Conservation (phyloP, 2,797 vertebrate species). For the Synanceia verrucosa region DNA sequence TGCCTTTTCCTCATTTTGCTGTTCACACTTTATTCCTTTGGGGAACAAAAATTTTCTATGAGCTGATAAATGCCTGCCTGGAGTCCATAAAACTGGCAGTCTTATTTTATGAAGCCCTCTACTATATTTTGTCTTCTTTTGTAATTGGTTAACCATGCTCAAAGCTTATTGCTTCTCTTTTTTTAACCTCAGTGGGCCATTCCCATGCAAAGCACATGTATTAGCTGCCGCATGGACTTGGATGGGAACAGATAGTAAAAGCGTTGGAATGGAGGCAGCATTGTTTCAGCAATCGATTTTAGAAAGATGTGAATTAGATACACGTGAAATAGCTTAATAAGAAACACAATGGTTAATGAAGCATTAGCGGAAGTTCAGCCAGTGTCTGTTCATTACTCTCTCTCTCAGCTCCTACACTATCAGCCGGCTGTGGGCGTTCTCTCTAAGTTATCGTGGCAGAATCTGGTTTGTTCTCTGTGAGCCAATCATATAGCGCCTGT, state of each 20-base stretch:
- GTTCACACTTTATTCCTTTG: conserved; percentile 16
- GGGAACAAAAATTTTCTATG: neutral
- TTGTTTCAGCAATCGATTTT: conserved; percentile 14
- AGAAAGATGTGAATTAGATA: conserved; percentile 12
- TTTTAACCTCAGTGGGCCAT: conserved; percentile 44
- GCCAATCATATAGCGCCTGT: too few species aligned
- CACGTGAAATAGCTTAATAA: neutral
- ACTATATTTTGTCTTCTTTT: conserved; percentile 61
- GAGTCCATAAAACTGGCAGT: conserved; percentile 46
- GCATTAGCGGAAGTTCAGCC: too few species aligned
- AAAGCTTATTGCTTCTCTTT: conserved; percentile 47
- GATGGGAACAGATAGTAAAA: neutral
- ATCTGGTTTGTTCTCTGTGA: too few species aligned
- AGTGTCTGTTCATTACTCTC: too few species aligned
- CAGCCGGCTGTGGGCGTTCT: too few species aligned
- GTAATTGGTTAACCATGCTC: conserved; percentile 63
- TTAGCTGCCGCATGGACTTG: conserved; percentile 4
- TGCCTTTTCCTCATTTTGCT: conserved; percentile 32
- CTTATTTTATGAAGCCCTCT: conserved; percentile 50
- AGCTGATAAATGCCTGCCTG: conserved; percentile 48
- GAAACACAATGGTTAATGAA: neutral
- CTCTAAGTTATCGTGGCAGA: too few species aligned
- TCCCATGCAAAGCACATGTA: conserved; percentile 59
- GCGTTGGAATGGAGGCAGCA: neutral
- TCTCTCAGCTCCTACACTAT: too few species aligned